These are phyloP conservation scores for Nephrotoma flavescens DNA, from an alignment of 2,888 invertebrate genomes.

Conservation along the genomic window DNA sequence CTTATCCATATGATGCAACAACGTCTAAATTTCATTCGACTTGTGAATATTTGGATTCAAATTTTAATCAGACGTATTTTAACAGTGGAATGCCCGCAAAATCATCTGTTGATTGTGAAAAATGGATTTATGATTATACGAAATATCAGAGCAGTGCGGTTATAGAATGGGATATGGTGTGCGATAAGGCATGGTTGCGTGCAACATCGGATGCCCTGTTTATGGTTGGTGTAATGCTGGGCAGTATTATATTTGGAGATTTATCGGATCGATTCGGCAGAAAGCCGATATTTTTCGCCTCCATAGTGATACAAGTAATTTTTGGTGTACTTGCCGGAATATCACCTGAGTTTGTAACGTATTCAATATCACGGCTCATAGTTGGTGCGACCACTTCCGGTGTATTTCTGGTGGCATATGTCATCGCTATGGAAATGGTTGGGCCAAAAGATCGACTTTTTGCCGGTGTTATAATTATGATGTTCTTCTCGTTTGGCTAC, in stretches of 20 bases:
- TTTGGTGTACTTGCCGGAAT: constrained; percentile 51
- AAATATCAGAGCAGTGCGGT: constrained; percentile 46
- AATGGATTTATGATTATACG: constrained; percentile 44
- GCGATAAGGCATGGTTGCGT: constrained; percentile 43
- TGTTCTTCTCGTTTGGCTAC: constrained; percentile 60
- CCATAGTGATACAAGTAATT: constrained; percentile 51
- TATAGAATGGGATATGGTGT: constrained; percentile 56
- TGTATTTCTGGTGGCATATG: constrained; percentile 63
- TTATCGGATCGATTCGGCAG: constrained; percentile 58
- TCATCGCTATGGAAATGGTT: constrained; percentile 63
- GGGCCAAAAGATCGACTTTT: constrained; percentile 50
- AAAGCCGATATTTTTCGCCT: constrained; percentile 54
- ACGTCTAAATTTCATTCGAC: constrained; percentile 19
- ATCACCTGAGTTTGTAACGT: constrained; percentile 52
- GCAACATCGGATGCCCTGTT: constrained; percentile 52
- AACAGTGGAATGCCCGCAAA: constrained; percentile 20
- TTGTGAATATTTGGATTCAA: constrained; percentile 29
- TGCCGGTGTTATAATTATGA: constrained; percentile 56
- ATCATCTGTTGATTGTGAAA: constrained; percentile 32
- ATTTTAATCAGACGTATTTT: constrained; percentile 26
- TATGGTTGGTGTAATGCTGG: constrained; percentile 58
- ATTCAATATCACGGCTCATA: constrained; percentile 46
- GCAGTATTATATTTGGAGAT: constrained; percentile 56
- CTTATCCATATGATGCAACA: constrained; percentile 38
- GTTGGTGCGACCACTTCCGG: constrained; percentile 63